These are phyloP conservation scores for Tragelaphus eurycerus DNA, from an alignment of 2,797 vertebrate species.

Conservation along the genomic window DNA sequence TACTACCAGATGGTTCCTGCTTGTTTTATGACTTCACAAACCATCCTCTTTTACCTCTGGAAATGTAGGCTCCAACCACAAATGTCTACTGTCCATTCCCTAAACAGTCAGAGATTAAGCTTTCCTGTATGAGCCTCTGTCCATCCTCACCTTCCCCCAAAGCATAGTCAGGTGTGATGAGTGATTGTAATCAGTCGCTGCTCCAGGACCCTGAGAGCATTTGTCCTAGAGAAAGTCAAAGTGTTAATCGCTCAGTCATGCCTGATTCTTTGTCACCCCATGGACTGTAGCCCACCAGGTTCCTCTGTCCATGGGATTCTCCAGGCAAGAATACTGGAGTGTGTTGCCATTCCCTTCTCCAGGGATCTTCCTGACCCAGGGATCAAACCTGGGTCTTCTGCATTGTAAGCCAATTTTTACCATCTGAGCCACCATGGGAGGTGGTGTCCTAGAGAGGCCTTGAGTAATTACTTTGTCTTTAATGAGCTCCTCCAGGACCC, in stretches of 20 bases:
- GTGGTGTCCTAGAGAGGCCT: background rate
- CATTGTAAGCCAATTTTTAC: background rate
- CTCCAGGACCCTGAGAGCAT: background rate
- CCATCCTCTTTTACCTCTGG: background rate
- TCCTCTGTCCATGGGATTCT: no score
- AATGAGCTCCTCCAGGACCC: constrained; percentile 45
- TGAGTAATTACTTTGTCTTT: background rate
- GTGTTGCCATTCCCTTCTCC: no score
- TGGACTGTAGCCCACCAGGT: no score
- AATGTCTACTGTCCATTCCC: background rate
- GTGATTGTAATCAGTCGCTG: background rate
- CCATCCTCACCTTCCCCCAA: background rate
- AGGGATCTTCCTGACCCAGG: no score
- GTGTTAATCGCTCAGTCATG: background rate
- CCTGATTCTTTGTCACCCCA: no score
- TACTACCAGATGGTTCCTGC: background rate
- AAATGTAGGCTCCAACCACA: background rate
- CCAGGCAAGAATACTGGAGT: no score
- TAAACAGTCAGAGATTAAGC: background rate
- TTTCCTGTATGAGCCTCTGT: background rate
- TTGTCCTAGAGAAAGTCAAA: background rate
- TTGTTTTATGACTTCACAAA: background rate
- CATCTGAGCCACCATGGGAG: background rate
- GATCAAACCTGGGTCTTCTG: background rate
- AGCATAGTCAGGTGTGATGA: background rate